Percentiles rank a stretch among this genome's conserved stretches.
Conservation (phyloP, 1,140 invertebrate genomes). For the Dolichoris vasculosae region DNA sequence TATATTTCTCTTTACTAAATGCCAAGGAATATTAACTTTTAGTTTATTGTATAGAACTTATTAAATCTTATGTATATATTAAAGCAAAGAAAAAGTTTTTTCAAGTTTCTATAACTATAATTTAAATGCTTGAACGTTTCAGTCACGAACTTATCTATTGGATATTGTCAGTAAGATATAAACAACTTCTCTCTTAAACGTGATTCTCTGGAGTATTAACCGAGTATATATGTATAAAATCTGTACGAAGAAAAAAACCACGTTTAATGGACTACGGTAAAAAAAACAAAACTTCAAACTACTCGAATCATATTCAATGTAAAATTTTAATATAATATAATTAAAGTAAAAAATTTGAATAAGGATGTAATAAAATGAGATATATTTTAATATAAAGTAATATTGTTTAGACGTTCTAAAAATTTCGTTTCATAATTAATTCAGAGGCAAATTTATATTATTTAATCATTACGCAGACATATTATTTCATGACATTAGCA, state of each 20-base stretch:
- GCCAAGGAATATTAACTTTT: not conserved
- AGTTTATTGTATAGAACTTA: not conserved
- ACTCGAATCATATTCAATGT: not conserved
- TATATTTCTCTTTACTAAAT: not conserved
- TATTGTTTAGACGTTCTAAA: no score
- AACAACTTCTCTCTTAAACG: not conserved
- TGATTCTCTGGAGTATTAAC: not conserved
- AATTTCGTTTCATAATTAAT: no score
- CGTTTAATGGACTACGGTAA: not conserved
- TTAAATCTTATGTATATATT: not conserved
- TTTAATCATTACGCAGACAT: no score
- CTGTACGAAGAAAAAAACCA: not conserved
- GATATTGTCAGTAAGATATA: not conserved
- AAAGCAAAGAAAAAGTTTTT: not conserved
- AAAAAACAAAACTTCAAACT: not conserved
- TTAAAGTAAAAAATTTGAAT: no score
- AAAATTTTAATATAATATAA: no score
- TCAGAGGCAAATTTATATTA: no score
- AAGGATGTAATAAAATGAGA: no score
- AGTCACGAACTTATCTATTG: constrained; percentile 2
- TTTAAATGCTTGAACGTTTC: not conserved
- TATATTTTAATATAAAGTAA: no score
- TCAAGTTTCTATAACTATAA: constrained; percentile 15
- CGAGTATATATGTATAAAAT: not conserved
- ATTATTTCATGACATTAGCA: not conserved